Evolutionary conservation across 2,888 invertebrate species (phyloP).

Genomic region (Caenorhabditis drosophilae): DNA sequence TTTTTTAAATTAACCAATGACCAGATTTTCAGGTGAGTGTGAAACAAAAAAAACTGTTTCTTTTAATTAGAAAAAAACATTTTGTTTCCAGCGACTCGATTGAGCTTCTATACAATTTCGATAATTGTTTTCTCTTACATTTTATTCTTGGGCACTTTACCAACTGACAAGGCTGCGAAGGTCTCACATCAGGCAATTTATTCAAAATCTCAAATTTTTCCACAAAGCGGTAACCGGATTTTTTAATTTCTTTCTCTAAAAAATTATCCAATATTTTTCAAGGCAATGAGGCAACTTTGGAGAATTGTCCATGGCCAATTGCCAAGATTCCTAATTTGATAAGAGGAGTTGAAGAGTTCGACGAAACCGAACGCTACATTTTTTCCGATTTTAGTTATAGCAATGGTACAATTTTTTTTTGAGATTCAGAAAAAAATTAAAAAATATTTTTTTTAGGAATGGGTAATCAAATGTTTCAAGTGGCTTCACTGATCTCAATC

Average conservation of each 20-base stretch:
- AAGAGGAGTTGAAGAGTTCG: constrained; percentile 6
- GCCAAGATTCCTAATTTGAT: constrained; percentile 3
- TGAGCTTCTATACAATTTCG: neutral
- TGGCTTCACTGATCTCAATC: constrained; percentile 53
- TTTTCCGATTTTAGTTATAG: constrained; percentile 30
- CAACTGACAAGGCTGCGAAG: neutral
- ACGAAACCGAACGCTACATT: constrained; percentile 6
- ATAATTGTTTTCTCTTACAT: neutral
- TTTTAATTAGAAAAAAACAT: too few species aligned
- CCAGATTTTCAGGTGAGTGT: too few species aligned
- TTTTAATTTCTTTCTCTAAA: too few species aligned
- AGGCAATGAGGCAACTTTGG: constrained; percentile 25
- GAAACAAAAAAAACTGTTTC: too few species aligned
- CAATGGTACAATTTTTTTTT: constrained; percentile 16
- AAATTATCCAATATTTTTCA: too few species aligned
- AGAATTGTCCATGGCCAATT: constrained; percentile 22
- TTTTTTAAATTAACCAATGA: too few species aligned
- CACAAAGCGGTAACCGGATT: constrained; percentile 6
- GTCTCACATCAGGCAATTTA: neutral
- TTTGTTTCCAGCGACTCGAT: neutral
- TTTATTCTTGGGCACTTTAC: neutral
- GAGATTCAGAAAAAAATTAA: too few species aligned
- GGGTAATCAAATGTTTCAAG: constrained; percentile 67
- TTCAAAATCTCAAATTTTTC: neutral
- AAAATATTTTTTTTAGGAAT: constrained; percentile 45